A percentile compares a stretch with the other conserved stretches of the same genome.
phyloP scores from a whole-genome alignment of 2,797 vertebrate species.

The Sparidentex hasta region DNA sequence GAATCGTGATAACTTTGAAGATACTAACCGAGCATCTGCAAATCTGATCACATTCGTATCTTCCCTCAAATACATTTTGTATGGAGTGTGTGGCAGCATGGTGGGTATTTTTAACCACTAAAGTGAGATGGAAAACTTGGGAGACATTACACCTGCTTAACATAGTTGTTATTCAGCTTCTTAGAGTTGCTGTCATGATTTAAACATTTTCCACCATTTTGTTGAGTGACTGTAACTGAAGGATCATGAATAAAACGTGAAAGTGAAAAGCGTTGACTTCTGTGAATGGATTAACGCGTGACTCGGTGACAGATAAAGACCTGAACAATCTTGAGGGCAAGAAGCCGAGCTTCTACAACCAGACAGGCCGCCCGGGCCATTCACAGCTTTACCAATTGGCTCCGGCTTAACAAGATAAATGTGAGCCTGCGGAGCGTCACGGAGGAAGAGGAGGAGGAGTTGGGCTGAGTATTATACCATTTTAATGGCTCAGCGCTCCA shows the following conservation, averaged over 20 bases:
- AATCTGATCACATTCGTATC: too few relatives aligned
- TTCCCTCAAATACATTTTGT: too few relatives aligned
- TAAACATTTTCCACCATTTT: neutral
- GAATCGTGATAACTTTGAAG: too few relatives aligned
- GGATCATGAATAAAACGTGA: neutral
- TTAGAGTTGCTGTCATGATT: neutral
- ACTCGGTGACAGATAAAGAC: neutral
- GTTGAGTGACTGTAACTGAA: neutral
- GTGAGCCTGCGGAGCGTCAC: constrained; percentile 12
- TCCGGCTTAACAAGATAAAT: constrained; percentile 28
- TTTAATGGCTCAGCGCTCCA: constrained; percentile 7
- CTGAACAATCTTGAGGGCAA: neutral
- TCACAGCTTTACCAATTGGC: constrained; percentile 14
- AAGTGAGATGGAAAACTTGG: too few relatives aligned
- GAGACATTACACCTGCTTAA: too few relatives aligned
- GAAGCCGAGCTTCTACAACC: neutral
- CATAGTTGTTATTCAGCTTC: too few relatives aligned
- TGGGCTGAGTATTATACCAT: constrained; percentile 1
- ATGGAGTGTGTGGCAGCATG: too few relatives aligned
- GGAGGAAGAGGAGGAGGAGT: constrained; percentile 10
- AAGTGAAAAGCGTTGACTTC: neutral
- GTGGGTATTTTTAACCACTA: too few relatives aligned
- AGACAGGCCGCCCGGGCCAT: neutral
- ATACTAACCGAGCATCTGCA: too few relatives aligned
- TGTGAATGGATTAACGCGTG: neutral